phyloP scores from a whole-genome alignment of 2,113 vertebrate species.

The Trematomus loennbergii region DNA sequence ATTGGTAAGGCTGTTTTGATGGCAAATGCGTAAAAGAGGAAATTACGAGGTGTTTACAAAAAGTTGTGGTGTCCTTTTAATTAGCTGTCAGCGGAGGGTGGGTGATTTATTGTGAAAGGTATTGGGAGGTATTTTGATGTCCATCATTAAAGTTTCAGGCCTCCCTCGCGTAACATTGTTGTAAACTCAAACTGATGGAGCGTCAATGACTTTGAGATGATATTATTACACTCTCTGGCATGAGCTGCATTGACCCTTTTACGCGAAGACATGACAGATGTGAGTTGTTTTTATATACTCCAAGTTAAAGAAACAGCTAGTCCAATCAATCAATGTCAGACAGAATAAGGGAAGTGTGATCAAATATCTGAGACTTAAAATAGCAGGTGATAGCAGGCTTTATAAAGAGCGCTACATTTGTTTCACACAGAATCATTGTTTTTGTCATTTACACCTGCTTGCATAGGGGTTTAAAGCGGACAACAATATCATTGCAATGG shows the following conservation, averaged over 20 bases:
- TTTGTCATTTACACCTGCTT: no score
- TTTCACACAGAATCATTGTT: no score
- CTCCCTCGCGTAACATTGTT: conserved; percentile 1
- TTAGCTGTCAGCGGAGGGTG: conserved; percentile 44
- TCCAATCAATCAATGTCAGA: background rate
- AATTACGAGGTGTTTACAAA: conserved; percentile 52
- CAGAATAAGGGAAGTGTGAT: no score
- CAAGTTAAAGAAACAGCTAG: no score
- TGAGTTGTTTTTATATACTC: background rate
- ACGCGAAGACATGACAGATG: background rate
- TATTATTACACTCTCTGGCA: background rate
- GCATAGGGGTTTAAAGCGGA: no score
- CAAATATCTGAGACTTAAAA: no score
- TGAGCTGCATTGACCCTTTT: conserved; percentile 4
- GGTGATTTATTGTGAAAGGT: conserved; percentile 35
- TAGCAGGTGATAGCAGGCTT: no score
- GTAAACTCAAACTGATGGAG: conserved; percentile 4
- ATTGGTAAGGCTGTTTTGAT: conserved; percentile 59
- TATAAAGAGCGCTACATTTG: no score
- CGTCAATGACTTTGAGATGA: background rate
- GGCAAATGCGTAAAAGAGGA: conserved; percentile 47
- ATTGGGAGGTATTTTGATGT: conserved; percentile 27
- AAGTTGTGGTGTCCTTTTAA: conserved; percentile 63
- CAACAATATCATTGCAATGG: no score
- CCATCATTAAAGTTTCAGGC: conserved; percentile 18